Percentiles rank a stretch among this genome's conserved stretches.
These are phyloP conservation scores for Albula goreensis DNA, from an alignment of 2,113 vertebrate genomes.

Conservation along the genomic window DNA sequence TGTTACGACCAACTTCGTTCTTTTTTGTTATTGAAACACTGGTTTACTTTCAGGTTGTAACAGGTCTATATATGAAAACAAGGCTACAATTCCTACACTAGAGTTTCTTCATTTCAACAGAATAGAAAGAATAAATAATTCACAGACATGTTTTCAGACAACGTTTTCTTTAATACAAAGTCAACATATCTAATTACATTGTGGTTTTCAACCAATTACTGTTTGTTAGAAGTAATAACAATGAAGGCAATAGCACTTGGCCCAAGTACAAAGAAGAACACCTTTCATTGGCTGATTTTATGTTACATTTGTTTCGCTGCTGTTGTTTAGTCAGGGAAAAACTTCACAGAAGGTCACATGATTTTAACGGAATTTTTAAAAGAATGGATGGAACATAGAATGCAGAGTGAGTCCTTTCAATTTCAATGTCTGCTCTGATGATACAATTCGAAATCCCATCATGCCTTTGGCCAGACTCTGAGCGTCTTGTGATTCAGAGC, in stretches of 20 bases:
- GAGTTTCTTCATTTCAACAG: neutral
- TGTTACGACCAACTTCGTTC: no score
- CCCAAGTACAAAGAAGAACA: conserved; percentile 77
- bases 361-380: conserved; percentile 43
- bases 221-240: conserved; percentile 85
- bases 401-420: conserved; percentile 24
- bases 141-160: conserved; percentile 73
- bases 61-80: no score
- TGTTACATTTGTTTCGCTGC: conserved; percentile 48
- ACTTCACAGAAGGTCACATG: conserved; percentile 63
- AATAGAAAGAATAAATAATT: conserved; percentile 32
- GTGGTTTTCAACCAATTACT: conserved; percentile 89
- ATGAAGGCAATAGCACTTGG: conserved; percentile 82
- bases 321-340: conserved; percentile 51
- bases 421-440: conserved; percentile 39
- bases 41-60: no score
- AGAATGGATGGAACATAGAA: conserved; percentile 25
- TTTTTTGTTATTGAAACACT: no score
- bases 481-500: conserved; percentile 55
- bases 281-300: conserved; percentile 47
- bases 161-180: conserved; percentile 97
- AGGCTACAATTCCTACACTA: no score
- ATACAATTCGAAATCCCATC: conserved; percentile 50
- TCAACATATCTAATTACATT: conserved; percentile 94
- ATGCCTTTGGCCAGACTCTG: conserved; percentile 53